Base-by-base conservation (phyloP, 2,113 vertebrate species). In the Ciconia stormi region DNA sequence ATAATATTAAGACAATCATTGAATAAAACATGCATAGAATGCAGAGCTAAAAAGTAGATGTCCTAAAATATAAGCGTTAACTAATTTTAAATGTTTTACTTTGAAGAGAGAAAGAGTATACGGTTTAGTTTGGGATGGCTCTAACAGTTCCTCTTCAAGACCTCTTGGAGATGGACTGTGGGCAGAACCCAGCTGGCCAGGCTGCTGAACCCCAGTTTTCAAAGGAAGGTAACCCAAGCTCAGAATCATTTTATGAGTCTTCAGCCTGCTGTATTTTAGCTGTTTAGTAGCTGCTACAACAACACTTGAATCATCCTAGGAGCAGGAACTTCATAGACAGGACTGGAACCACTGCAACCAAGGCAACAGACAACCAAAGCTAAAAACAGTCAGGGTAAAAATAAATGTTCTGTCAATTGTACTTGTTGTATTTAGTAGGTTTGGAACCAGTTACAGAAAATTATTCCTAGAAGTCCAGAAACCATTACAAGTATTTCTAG, bases 341-440 rank as follows among this genome's bases (percentile, higher is more conserved):
- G 49, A 92, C 85, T 93, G 74, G 90, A 97, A 92, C 66, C 61
- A 88, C 85, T 90, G 95, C 86, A 93, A 90, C 95, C 89, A 93
- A 92, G 90, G 95, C 86, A 97, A 96, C 94, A 92, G 82, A 66
- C 87, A 77, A 47, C 88, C 58, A 88, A 69, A 95, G 92, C 89
- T 95, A 95, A 95, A 96, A 97, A 92, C 67, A 95, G 93, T 77
- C 19, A 73, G 30, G 29, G 40, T 80, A 96, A 92, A 97, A 96
- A 95, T 96, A 95, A 92, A 77, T 49, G 53, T 70, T 95, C 85
- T 80, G 34, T 82, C 74, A 79, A 76, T 56, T 56, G 72, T 40
- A 88, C 34, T 88, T 69, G 5, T n/a, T 67, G 5, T 59, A 86
- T 88, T 88, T 80, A 30, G 53, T 25, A 95, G 34, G 21, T 56